Conservation (phyloP, 2,113 vertebrate genomes). For the Cyprinodon tularosa region DNA sequence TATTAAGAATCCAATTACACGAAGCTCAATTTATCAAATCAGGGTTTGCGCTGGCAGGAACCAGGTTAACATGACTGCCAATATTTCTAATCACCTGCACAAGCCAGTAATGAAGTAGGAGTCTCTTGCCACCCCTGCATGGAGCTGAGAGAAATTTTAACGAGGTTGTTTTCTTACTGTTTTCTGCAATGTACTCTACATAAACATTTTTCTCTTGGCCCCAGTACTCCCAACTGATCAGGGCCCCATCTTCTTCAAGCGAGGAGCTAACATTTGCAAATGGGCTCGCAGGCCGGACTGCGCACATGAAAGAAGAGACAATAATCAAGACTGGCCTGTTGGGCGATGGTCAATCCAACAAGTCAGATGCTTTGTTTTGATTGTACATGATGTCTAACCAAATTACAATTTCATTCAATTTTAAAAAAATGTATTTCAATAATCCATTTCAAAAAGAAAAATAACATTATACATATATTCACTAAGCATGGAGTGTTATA, state of each 20-base stretch:
- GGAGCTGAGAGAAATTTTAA: slow-evolving; percentile 47
- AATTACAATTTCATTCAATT: not conserved
- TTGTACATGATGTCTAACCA: not conserved
- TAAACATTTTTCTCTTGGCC: slow-evolving; percentile 89
- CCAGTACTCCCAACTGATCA: slow-evolving; percentile 96
- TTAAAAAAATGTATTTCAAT: not conserved
- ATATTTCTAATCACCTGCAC: slow-evolving; percentile 67
- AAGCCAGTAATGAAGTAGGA: slow-evolving; percentile 52
- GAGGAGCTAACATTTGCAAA: slow-evolving; percentile 88
- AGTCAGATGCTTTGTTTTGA: slow-evolving; percentile 12
- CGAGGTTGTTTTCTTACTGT: slow-evolving; percentile 91
- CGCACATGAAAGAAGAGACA: slow-evolving; percentile 86
- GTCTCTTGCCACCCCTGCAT: slow-evolving; percentile 60
- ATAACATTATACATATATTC: not conserved
- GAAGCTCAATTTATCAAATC: slow-evolving; percentile 48
- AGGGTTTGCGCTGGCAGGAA: slow-evolving; percentile 38
- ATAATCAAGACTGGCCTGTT: slow-evolving; percentile 60
- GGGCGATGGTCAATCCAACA: slow-evolving; percentile 34
- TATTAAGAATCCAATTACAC: slow-evolving; percentile 59
- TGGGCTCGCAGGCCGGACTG: slow-evolving; percentile 83
- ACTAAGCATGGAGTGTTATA: not conserved
- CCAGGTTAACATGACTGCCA: slow-evolving; percentile 30
- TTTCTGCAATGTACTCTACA: slow-evolving; percentile 91
- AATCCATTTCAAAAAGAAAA: not conserved
- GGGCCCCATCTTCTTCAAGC: slow-evolving; percentile 85